Percentiles rank a stretch among this genome's conserved stretches.
phyloP scores from a whole-genome alignment of 2,888 invertebrate species.

The Drosophila fulvimacula region DNA sequence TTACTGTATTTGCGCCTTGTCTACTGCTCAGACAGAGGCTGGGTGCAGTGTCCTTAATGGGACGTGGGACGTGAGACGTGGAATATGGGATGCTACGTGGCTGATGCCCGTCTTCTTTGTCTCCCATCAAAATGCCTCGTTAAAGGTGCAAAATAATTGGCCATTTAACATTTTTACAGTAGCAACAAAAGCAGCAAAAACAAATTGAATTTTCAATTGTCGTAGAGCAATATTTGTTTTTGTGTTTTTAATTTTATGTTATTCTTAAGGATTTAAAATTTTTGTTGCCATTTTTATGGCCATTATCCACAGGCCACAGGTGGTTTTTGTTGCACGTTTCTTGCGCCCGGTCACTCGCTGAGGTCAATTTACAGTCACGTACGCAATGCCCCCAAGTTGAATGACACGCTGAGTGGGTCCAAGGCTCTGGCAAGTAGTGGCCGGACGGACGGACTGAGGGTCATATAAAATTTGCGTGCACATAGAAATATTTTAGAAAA shows the following conservation, averaged over 20 bases:
- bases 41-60: slow-evolving; percentile 38
- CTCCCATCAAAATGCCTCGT: slow-evolving; percentile 35
- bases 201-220: slow-evolving; percentile 47
- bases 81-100: slow-evolving; percentile 12
- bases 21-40: slow-evolving; percentile 23
- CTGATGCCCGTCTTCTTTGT: slow-evolving; percentile 3
- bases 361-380: slow-evolving; percentile 69
- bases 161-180: slow-evolving; percentile 60
- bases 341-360: slow-evolving; percentile 30
- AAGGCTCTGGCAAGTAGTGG: slow-evolving; percentile 28
- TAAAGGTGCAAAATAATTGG: slow-evolving; percentile 65
- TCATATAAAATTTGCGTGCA: slow-evolving; percentile 24
- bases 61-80: background rate
- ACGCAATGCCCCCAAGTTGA: slow-evolving; percentile 48
- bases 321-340: slow-evolving; percentile 50
- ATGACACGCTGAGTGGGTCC: slow-evolving; percentile 48
- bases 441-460: background rate
- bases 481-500: slow-evolving; percentile 1
- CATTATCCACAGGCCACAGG: slow-evolving; percentile 59
- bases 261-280: background rate
- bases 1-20: slow-evolving; percentile 8
- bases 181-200: slow-evolving; percentile 9
- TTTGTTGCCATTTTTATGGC: slow-evolving; percentile 48
- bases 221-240: slow-evolving; percentile 14
- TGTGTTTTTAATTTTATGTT: slow-evolving; percentile 37